Evolutionary conservation across 1,140 invertebrate genomes (phyloP).

Genomic region (Druon quercuslanigerum): DNA sequence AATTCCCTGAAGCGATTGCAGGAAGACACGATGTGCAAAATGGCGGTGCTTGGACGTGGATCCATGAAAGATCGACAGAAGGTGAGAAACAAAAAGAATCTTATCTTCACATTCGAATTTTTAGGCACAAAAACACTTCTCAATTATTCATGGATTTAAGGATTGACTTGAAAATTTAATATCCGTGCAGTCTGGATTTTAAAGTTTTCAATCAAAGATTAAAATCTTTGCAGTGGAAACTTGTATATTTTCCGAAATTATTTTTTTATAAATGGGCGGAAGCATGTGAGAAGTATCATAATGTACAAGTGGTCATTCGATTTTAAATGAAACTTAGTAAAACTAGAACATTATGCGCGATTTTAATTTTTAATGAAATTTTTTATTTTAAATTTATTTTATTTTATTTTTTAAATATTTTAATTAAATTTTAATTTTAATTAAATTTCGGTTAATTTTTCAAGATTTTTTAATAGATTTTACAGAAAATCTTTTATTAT

Average conservation of each 20-base stretch:
- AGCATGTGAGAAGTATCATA: no score
- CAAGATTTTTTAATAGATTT: no score
- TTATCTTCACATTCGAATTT: background rate
- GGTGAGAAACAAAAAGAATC: constrained; percentile 72
- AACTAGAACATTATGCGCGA: no score
- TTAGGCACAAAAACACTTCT: background rate
- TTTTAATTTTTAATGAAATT: no score
- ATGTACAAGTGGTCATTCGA: no score
- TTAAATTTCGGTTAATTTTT: no score
- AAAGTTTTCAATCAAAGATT: no score
- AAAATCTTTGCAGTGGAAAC: background rate
- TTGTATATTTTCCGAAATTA: background rate
- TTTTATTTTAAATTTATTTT: no score
- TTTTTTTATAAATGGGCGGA: background rate
- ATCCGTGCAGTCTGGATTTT: background rate
- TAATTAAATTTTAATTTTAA: no score
- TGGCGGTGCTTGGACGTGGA: constrained; percentile 94
- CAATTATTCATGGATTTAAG: background rate
- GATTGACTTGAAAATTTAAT: background rate
- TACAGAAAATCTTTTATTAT: no score
- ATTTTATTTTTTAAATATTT: no score
- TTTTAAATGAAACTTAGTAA: no score
- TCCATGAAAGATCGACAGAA: constrained; percentile 95
- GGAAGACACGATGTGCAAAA: constrained; percentile 96
- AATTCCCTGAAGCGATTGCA: constrained; percentile 93